A percentile compares a stretch with the other conserved stretches of the same genome.
Evolutionary conservation across 2,113 vertebrate genomes (phyloP).

Genomic region (Ptychochromis oligacanthus): DNA sequence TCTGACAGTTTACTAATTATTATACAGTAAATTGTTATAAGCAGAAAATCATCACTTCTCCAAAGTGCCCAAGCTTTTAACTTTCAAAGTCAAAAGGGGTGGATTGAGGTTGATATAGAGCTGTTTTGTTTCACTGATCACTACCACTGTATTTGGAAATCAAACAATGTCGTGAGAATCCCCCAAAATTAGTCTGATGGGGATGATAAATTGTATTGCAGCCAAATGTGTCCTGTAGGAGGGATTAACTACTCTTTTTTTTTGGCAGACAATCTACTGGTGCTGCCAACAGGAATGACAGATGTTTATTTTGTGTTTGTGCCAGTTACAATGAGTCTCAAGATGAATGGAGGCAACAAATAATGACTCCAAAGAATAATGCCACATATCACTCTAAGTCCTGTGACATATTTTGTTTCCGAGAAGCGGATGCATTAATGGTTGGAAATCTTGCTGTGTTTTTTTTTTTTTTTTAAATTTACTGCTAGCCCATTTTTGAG

Average conservation of each 20-base stretch:
- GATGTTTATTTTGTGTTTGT: conserved; percentile 56
- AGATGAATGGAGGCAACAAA: conserved; percentile 32
- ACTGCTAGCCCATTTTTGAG: neutral
- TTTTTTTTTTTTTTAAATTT: neutral
- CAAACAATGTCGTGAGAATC: conserved; percentile 10
- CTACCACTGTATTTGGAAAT: conserved; percentile 10
- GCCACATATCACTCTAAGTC: neutral
- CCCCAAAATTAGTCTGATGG: conserved; percentile 34
- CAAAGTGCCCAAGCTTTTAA: neutral
- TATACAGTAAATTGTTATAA: fast-evolving
- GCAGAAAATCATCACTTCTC: neutral
- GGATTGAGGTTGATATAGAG: neutral
- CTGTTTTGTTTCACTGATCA: neutral
- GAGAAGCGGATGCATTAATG: neutral
- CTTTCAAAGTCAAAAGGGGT: neutral
- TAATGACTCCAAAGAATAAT: conserved; percentile 25
- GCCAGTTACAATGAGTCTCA: conserved; percentile 32
- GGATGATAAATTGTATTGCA: conserved; percentile 29
- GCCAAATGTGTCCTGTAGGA: conserved; percentile 46
- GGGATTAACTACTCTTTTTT: conserved; percentile 39
- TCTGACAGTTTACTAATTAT: neutral
- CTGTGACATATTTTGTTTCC: conserved; percentile 12
- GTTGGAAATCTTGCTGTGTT: neutral
- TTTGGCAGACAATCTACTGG: conserved; percentile 18
- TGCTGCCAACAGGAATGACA: conserved; percentile 51